Evolutionary conservation across 2,797 vertebrate species (phyloP).

Genomic region (Danio albolineatus): DNA sequence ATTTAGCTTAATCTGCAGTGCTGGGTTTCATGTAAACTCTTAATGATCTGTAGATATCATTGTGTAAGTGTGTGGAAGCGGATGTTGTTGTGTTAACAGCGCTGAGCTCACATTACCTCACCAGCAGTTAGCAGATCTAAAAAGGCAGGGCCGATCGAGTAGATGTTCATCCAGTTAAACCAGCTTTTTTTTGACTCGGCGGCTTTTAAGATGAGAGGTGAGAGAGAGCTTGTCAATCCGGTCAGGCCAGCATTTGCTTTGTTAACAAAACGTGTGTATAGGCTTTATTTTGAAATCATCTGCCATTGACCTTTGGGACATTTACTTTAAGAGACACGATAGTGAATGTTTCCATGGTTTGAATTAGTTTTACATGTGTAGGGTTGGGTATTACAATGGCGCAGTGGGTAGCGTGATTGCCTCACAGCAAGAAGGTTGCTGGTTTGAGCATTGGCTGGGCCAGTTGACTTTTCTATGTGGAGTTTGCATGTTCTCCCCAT

Average conservation of each 20-base stretch:
- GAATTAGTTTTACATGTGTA: neutral
- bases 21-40: neutral
- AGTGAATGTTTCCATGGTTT: neutral
- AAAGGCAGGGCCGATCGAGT: conserved; percentile 50
- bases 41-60: conserved; percentile 23
- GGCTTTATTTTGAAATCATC: conserved; percentile 32
- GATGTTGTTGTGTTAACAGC: conserved; percentile 51
- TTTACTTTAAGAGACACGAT: neutral
- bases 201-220: conserved; percentile 17
- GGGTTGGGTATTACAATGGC: too few relatives aligned
- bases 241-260: conserved; percentile 49
- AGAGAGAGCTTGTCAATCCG: conserved; percentile 38
- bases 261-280: conserved; percentile 18
- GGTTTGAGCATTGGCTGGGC: too few relatives aligned
- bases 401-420: too few relatives aligned
- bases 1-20: neutral
- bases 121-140: conserved; percentile 59
- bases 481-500: too few relatives aligned
- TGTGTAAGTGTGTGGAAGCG: conserved; percentile 34
- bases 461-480: too few relatives aligned
- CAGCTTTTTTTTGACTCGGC: conserved; percentile 60
- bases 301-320: conserved; percentile 13
- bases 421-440: too few relatives aligned
- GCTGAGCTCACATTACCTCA: conserved; percentile 38
- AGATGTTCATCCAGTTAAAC: conserved; percentile 71